Percentiles rank a stretch among this genome's conserved stretches.
Conservation (phyloP, 1,140 invertebrate species). For the Drosophila sp. region DNA sequence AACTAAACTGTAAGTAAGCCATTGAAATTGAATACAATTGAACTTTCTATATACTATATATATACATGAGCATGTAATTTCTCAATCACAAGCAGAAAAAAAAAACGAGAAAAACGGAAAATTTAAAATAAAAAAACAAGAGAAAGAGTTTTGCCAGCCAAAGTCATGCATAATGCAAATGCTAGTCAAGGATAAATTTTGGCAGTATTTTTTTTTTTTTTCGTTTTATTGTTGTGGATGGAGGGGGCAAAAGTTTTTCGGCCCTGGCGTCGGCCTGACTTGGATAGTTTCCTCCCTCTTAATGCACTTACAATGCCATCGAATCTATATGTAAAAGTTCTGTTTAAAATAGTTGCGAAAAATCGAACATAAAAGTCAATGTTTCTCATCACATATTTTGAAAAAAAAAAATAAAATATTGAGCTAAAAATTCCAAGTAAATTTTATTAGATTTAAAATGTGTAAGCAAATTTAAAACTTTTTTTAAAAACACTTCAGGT, state of each 20-base stretch:
- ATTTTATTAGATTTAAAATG: too few species aligned
- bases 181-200: slow-evolving; percentile 67
- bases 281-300: slow-evolving; percentile 22
- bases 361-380: neutral
- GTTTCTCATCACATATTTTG: neutral
- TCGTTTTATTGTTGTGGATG: neutral
- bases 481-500: too few species aligned
- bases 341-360: neutral
- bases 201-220: slow-evolving; percentile 19
- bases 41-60: neutral
- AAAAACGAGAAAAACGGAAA: neutral
- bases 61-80: neutral
- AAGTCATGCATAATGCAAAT: slow-evolving; percentile 75
- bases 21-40: slow-evolving; percentile 2
- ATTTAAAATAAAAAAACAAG: slow-evolving; percentile 22
- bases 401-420: neutral
- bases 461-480: too few species aligned
- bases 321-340: neutral
- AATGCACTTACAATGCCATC: slow-evolving; percentile 39
- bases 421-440: slow-evolving; percentile 5
- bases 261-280: slow-evolving; percentile 39
- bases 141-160: slow-evolving; percentile 27
- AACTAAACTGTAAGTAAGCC: slow-evolving; percentile 21
- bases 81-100: neutral
- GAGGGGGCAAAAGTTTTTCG: slow-evolving; percentile 15